Evolutionary conservation across 2,113 vertebrate genomes (phyloP).

Genomic region (Serilophus lunatus): DNA sequence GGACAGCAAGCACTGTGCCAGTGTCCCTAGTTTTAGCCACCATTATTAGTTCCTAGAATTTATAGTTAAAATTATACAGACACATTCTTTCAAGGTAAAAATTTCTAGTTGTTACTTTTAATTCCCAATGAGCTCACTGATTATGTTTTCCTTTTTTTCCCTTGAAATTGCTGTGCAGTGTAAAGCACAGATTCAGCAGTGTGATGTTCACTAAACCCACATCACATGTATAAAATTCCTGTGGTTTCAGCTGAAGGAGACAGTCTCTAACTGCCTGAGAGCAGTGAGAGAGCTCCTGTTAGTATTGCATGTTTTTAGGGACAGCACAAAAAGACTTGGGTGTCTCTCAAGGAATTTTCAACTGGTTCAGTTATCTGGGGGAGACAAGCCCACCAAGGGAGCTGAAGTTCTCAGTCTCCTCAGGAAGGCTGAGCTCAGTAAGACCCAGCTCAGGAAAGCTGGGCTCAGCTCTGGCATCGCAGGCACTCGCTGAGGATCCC

Average conservation of each 20-base stretch:
- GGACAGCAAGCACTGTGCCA: not conserved
- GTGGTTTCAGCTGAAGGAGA: not conserved
- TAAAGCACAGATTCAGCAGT: not conserved
- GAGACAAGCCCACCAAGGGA: not conserved
- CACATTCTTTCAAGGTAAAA: not conserved
- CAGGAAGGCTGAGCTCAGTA: not conserved
- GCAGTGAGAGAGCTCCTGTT: not conserved
- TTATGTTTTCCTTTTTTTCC: not conserved
- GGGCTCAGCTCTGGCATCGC: not conserved
- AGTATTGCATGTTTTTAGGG: not conserved
- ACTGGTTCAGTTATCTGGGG: not conserved
- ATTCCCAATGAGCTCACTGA: not conserved
- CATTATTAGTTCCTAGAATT: not conserved
- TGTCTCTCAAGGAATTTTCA: not conserved
- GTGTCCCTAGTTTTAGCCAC: not conserved
- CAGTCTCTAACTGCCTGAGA: not conserved
- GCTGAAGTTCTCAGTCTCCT: not conserved
- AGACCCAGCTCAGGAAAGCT: not conserved
- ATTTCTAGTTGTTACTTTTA: not conserved
- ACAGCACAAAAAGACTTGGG: not conserved
- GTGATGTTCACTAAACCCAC: not conserved
- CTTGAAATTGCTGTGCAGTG: not conserved
- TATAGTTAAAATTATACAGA: not conserved
- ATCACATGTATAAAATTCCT: not conserved
- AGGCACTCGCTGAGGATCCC: not conserved